Conservation (phyloP, 1,140 invertebrate species). For the Panagrolaimus sp. region DNA sequence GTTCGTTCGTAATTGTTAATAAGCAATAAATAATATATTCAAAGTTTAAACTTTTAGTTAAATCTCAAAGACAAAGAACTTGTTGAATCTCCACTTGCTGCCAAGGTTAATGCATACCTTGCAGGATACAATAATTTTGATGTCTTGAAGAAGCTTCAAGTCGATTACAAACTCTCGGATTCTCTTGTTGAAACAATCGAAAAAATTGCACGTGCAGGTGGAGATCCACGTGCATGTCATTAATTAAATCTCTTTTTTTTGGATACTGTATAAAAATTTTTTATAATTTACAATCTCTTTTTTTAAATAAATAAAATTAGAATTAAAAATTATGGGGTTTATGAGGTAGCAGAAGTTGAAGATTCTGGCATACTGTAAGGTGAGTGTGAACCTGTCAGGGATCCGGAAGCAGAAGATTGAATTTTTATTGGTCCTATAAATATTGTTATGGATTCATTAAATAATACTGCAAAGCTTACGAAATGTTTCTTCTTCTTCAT, state of each 20-base stretch:
- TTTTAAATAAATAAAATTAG: conserved; percentile 14
- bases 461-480: background rate
- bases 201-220: conserved; percentile 49
- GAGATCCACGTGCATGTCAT: conserved; percentile 54
- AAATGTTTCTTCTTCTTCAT: conserved; percentile 11
- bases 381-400: too few relatives aligned
- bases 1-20: conserved; percentile 22
- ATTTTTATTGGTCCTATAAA: conserved; percentile 12
- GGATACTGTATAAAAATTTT: background rate
- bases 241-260: conserved; percentile 9
- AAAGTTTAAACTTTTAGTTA: conserved; percentile 32
- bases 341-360: too few relatives aligned
- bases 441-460: background rate
- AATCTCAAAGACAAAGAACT: conserved; percentile 49
- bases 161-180: conserved; percentile 43
- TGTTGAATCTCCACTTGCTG: conserved; percentile 44
- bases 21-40: background rate
- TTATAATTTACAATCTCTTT: background rate
- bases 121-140: conserved; percentile 44
- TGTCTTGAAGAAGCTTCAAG: conserved; percentile 43
- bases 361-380: too few relatives aligned
- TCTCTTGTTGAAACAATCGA: conserved; percentile 38
- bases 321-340: too few relatives aligned
- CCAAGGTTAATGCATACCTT: conserved; percentile 52
- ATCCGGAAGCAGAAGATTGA: conserved; percentile 1